These are phyloP conservation scores for Megamerina dolium DNA, from an alignment of 2,888 invertebrate genomes.

Conservation along the genomic window DNA sequence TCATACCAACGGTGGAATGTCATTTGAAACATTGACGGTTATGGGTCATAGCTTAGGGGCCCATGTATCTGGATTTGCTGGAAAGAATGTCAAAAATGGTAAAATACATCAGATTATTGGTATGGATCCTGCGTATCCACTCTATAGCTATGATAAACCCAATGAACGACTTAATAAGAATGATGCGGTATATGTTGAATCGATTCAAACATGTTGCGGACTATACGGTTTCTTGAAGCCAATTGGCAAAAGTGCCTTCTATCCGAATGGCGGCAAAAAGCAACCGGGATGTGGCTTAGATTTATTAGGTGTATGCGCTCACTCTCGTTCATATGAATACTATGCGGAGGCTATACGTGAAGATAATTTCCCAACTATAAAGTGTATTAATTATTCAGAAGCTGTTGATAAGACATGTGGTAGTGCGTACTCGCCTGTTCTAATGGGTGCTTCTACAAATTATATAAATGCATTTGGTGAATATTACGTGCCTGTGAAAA, in stretches of 20 bases:
- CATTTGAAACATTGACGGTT: slow-evolving; percentile 49
- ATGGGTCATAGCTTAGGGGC: slow-evolving; percentile 56
- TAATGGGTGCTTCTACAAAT: slow-evolving; percentile 26
- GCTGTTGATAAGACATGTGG: slow-evolving; percentile 21
- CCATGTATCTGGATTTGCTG: slow-evolving; percentile 55
- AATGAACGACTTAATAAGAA: slow-evolving; percentile 20
- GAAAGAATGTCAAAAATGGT: slow-evolving; percentile 52
- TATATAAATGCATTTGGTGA: slow-evolving; percentile 25
- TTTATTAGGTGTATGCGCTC: slow-evolving; percentile 42
- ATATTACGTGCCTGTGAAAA: slow-evolving; percentile 33
- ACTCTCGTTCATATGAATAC: slow-evolving; percentile 42
- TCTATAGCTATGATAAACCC: slow-evolving; percentile 21
- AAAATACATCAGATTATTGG: slow-evolving; percentile 54
- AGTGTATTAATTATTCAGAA: slow-evolving; percentile 19
- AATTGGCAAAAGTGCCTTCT: slow-evolving; percentile 48
- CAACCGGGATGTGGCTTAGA: slow-evolving; percentile 51
- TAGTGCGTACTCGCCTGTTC: slow-evolving; percentile 13
- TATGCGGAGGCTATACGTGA: slow-evolving; percentile 43
- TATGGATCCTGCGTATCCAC: slow-evolving; percentile 30
- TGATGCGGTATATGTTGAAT: slow-evolving; percentile 32
- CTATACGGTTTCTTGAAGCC: slow-evolving; percentile 27
- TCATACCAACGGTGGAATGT: slow-evolving; percentile 50
- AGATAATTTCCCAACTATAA: slow-evolving; percentile 29
- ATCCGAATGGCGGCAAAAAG: slow-evolving; percentile 52
- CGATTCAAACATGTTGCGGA: slow-evolving; percentile 31